A percentile compares a stretch with the other conserved stretches of the same genome.
phyloP scores from a whole-genome alignment of 2,113 vertebrate genomes.

The Clarias batrachus region DNA sequence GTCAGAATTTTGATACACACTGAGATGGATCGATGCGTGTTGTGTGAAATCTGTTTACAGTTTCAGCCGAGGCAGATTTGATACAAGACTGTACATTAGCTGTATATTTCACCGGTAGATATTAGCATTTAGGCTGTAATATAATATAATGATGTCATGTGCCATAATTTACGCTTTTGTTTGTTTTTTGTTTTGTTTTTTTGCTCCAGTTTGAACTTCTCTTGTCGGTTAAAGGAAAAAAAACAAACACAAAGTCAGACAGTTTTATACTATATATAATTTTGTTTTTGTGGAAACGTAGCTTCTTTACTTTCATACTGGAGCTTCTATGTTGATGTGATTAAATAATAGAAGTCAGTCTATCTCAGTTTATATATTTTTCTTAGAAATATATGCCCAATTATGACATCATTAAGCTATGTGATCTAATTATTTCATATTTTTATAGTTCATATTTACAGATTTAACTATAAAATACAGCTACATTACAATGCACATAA shows the following conservation, averaged over 20 bases:
- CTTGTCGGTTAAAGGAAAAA: background rate
- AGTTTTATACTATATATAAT: background rate
- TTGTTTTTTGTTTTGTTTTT: background rate
- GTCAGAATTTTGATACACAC: slow-evolving; percentile 22
- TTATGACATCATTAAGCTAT: background rate
- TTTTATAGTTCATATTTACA: background rate
- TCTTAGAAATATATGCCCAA: background rate
- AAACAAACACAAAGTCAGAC: background rate
- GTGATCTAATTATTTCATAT: background rate
- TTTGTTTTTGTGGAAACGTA: background rate
- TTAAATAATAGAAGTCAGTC: background rate
- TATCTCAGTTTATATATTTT: background rate
- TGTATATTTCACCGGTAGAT: slow-evolving; percentile 41
- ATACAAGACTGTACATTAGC: slow-evolving; percentile 25
- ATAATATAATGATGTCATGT: slow-evolving; percentile 39
- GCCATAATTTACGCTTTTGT: background rate
- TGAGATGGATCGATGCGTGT: background rate
- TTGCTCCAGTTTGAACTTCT: background rate
- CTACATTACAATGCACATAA: background rate
- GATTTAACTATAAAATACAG: background rate
- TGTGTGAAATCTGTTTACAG: background rate
- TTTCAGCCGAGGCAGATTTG: slow-evolving; percentile 4
- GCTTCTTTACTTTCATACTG: background rate
- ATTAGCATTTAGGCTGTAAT: slow-evolving; percentile 22
- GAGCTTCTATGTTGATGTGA: background rate